Evolutionary conservation across 1,140 invertebrate genomes (phyloP), one percentile per base, ranked within the genome.

Genomic region (Drepana arcuata): DNA sequence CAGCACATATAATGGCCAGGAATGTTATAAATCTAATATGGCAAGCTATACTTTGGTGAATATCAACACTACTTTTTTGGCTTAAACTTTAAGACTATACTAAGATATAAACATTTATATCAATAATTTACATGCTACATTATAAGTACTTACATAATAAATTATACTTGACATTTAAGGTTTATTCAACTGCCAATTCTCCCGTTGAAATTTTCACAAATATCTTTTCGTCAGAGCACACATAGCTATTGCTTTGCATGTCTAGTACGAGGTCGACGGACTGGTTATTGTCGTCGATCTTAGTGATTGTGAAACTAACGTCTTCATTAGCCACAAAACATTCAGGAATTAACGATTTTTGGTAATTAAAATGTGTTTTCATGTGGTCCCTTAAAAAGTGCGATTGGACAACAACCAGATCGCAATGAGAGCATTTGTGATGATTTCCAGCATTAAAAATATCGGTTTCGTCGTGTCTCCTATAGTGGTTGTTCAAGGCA

Each of bases 381-480:
- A 90, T 85, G 72, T 95, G 93, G 39, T 95, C 93, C n/a, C 88
- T 82, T 4, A 93, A 67, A 39, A 93, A 91, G 61, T 93, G 90
- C 7, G 87, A 87, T 59, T 94, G 92, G 0, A 90, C 87, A 1
- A 91, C 92, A 12, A 90, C 90, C 68, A 93, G 93, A 79, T 94
- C 91, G 75, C 94, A 95, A 64, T 92, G 90, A n/a, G 89, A 88
- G 75, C 94, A 95, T 50, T 88, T 81, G 62, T 91, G 86, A n/a
- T n/a, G n/a, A 69, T 83, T 75, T 36, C 86, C 86, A 34, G 85
- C 85, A 84, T 85, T 27, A 85, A 85, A 13, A 85, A 86, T 7
- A 74, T 80, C 64, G 55, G 39, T 52, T 33, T 77, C 78, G 36
- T 86, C 86, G 58, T 95, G 93, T 24, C 92, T 86, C 54, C 88